Base-by-base conservation (phyloP, 2,888 invertebrate species). In the Melipona bicolor region DNA sequence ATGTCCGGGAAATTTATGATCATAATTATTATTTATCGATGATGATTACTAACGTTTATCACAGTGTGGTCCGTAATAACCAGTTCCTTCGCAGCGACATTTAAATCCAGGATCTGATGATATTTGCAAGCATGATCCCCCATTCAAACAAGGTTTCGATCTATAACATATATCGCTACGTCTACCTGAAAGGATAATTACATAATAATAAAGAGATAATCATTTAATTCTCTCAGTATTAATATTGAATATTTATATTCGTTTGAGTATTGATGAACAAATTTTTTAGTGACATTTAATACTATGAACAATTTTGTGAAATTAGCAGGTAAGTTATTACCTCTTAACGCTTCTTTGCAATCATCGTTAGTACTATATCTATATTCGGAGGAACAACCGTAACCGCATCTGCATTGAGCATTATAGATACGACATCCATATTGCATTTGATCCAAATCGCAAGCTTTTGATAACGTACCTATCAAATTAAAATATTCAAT, bases 1-100 rank as follows among this genome's bases (percentile, higher is more conserved):
- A 54, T 50, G 27, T 61, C 43, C 68, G 61, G 24, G 32, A 27
- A 79, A 36, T 69, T 61, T 24, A 54, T 36, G 68, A 80, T 64
- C 70, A 65, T 67, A 78, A 77, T 54, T 50, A 79, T 61, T 56
- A 67, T 56, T 79, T 61, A 65, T 54, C 32, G 24, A 61, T 65
- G 56, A 65, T 17, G 49, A 62, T 79, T 87, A 91, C 90, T 94
- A 95, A 96, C 97, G 96, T 95, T 96, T 96, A 90, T 97, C 96
- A 93, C 97, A 97, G 76, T 96, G 95, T 73, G 95, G 95, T 0
- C 98, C 97, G 91, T 96, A 97, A 93, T 95, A 97, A 68, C 97
- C 97, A n/a, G 97, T 97, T 76, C 97, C 97, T 90, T 96, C 97
- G 91, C 97, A 97, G 88, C 96, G 95, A 92, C 97, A 97, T 89